phyloP scores from a whole-genome alignment of 2,797 vertebrate species.

The Margarornis squamiger region DNA sequence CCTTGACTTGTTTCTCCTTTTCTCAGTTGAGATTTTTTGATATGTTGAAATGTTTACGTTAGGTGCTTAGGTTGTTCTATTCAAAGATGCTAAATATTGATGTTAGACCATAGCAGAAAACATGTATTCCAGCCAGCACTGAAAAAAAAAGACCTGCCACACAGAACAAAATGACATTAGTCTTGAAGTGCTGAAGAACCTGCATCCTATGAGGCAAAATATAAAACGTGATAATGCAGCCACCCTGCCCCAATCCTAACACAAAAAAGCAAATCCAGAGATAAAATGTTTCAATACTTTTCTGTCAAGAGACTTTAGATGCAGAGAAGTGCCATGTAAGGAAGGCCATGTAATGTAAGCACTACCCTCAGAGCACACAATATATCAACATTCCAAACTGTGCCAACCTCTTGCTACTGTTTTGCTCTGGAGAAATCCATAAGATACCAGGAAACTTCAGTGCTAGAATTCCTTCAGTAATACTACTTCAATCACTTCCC shows the following conservation, averaged over 20 bases:
- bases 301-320: background rate
- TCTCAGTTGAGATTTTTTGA: background rate
- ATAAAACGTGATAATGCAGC: background rate
- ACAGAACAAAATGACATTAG: background rate
- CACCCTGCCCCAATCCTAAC: background rate
- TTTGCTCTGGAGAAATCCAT: background rate
- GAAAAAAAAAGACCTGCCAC: background rate
- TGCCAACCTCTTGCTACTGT: background rate
- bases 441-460: background rate
- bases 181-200: background rate
- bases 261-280: background rate
- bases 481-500: background rate
- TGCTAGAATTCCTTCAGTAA: background rate
- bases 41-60: background rate
- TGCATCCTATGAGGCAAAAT: background rate
- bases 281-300: background rate
- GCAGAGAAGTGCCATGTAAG: background rate
- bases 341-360: background rate
- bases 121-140: background rate
- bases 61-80: background rate
- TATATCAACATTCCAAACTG: background rate
- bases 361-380: background rate
- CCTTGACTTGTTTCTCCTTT: background rate
- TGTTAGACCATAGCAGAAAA: background rate
- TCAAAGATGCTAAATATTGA: background rate